Conservation (phyloP, 2,888 invertebrate species). For the Caenorhabditis panamensis region DNA sequence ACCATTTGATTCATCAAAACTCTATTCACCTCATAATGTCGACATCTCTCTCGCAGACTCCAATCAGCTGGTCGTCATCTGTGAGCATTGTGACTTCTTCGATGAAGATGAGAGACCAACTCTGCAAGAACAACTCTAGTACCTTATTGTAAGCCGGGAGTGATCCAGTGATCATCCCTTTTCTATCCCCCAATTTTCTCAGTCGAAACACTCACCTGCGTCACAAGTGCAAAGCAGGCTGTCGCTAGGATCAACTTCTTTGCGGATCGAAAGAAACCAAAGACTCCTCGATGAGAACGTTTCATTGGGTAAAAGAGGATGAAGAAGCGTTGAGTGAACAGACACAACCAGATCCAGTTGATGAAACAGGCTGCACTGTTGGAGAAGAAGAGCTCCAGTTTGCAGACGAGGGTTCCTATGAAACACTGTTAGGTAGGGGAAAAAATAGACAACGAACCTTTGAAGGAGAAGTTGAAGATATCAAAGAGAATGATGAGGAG, state of each 20-base stretch:
- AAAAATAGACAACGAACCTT: conserved; percentile 49
- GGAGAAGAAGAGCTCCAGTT: conserved; percentile 73
- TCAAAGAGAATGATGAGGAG: conserved; percentile 72
- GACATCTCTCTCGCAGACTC: conserved; percentile 63
- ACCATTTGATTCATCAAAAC: neutral
- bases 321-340: conserved; percentile 75
- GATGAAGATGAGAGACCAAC: conserved; percentile 69
- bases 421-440: conserved; percentile 4
- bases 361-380: conserved; percentile 73
- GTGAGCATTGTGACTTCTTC: conserved; percentile 53
- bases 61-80: conserved; percentile 57
- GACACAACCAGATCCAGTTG: conserved; percentile 76
- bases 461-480: conserved; percentile 67
- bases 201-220: conserved; percentile 69
- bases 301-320: conserved; percentile 75
- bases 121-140: conserved; percentile 27
- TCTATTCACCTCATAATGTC: conserved; percentile 63
- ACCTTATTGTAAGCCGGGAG: neutral
- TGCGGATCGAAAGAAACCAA: conserved; percentile 68
- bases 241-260: conserved; percentile 69
- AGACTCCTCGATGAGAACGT: conserved; percentile 62
- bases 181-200: neutral
- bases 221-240: conserved; percentile 67
- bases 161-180: neutral
- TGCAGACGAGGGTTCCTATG: conserved; percentile 75